phyloP scores from a whole-genome alignment of 2,113 vertebrate genomes.

The Desmodus rotundus region DNA sequence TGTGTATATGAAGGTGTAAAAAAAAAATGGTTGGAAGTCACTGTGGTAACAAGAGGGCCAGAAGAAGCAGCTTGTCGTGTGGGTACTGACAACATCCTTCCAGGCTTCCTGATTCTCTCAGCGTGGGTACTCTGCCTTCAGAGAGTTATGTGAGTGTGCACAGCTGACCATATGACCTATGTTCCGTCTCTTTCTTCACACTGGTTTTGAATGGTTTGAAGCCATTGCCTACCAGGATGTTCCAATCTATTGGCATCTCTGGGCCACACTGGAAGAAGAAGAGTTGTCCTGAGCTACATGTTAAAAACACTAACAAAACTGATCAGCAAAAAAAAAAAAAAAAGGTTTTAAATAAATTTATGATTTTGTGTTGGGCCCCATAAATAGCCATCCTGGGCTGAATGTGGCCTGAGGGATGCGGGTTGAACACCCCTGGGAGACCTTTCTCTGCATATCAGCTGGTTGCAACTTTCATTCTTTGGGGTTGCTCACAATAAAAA shows the following conservation, averaged over 20 bases:
- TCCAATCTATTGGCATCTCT: too few relatives aligned
- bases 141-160: not conserved
- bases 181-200: not conserved
- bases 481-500: not conserved
- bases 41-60: not conserved
- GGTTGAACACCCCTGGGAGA: too few relatives aligned
- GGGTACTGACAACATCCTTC: not conserved
- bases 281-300: too few relatives aligned
- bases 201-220: not conserved
- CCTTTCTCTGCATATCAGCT: not conserved
- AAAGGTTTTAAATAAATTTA: too few relatives aligned
- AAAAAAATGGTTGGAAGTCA: not conserved
- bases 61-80: not conserved
- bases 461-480: not conserved
- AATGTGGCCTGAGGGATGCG: too few relatives aligned
- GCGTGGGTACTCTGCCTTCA: not conserved
- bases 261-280: too few relatives aligned
- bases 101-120: not conserved
- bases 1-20: not conserved
- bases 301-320: too few relatives aligned
- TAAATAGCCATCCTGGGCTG: too few relatives aligned
- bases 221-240: too few relatives aligned
- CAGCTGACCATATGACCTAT: not conserved
- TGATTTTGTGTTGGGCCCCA: too few relatives aligned
- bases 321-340: too few relatives aligned